These are phyloP conservation scores for Neofelis nebulosa DNA, from an alignment of 2,113 vertebrate genomes.

Conservation along the genomic window DNA sequence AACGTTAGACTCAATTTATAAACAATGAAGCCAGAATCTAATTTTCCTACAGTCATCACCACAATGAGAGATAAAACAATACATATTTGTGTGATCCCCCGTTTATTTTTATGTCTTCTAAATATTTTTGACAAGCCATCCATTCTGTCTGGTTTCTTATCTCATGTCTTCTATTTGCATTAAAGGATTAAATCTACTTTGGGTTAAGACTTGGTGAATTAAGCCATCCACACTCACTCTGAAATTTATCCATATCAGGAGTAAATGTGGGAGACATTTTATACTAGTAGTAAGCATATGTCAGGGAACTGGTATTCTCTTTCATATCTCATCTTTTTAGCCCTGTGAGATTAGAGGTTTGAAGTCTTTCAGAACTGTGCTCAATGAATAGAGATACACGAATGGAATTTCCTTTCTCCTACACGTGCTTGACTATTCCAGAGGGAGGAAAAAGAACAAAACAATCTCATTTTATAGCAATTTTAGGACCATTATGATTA, in stretches of 20 bases:
- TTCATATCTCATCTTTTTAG: neutral
- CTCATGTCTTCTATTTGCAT: neutral
- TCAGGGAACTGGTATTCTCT: neutral
- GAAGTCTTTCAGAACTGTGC: neutral
- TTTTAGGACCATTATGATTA: neutral
- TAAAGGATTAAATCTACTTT: constrained; percentile 1
- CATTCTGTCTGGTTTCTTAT: neutral
- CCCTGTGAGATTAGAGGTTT: neutral
- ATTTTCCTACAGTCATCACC: neutral
- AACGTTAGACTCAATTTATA: neutral
- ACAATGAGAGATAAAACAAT: neutral
- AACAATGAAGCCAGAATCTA: neutral
- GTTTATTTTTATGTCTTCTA: neutral
- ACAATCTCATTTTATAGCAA: neutral
- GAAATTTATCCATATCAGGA: neutral
- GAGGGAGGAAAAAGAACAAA: neutral
- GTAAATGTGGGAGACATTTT: neutral
- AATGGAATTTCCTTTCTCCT: neutral
- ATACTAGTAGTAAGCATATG: neutral
- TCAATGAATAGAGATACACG: neutral
- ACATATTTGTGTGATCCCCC: neutral
- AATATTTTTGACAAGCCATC: neutral
- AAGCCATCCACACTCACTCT: neutral
- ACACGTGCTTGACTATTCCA: neutral
- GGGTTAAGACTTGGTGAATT: neutral